Evolutionary conservation across 2,888 invertebrate genomes (phyloP), one percentile per base, ranked within the genome.

Genomic region (Pollenia amentaria): DNA sequence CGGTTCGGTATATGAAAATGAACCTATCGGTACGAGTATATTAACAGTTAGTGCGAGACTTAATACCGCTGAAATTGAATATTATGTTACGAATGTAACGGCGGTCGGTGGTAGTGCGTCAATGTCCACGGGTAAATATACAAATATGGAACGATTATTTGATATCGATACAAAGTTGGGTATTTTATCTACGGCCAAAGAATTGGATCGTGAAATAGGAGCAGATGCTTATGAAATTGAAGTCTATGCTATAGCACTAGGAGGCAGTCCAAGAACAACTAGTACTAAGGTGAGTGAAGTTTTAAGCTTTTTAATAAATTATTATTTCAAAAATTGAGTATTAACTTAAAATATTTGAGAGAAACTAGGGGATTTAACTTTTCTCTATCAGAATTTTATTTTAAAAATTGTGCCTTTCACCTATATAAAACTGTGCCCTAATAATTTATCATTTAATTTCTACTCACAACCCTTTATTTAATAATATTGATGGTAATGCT

Each of bases 121-220:
- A 53, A 12, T 53, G 12, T 46, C 62, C 40, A n/a, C 70, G 79
- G 67, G 87, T 44, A 53, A 65, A 64, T 77, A 85, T 16, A 95
- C 94, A 89, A 97, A 97, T 94, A 97, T 97, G 92, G 97, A 98
- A 94, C 95, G 97, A 91, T 94, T 98, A 90, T 99, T 99, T 93
- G 97, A 97, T 92, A 97, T 99, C 91, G 98, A 99, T 94, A 95
- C 97, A 29, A 96, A 97, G 89, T 94, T 97, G 91, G 99, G 99
- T 65, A 96, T 97, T 90, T 94, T 99, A 89, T 97, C 97, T 62
- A 98, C 98, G 16, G 97, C 97, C 16, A 96, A 95, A 62, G 95
- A 96, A 87, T 94, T 98, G 93, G 98, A 98, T 94, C 95, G 97
- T 80, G 98, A 98, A 93, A 95, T 96, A 88, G 97, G 97, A 46